Base-by-base conservation (phyloP, 2,888 invertebrate species). In the Perdita meconis region DNA sequence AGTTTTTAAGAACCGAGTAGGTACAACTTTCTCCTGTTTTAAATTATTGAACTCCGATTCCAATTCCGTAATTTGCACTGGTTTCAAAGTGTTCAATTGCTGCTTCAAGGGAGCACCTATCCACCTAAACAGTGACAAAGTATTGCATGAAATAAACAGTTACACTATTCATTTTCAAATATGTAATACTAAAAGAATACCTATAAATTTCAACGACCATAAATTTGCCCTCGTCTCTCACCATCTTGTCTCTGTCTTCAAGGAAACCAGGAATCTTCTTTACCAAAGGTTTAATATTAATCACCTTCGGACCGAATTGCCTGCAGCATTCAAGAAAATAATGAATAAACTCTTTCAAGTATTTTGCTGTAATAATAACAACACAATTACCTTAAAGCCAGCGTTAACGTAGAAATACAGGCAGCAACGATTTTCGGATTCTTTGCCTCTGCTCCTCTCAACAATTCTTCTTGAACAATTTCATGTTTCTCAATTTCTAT, bases 401-500 rank as follows among this genome's bases (percentile, higher is more conserved):
- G 94, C 26, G 96, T 96, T 6, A 97, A 92, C 0, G 96, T 95
- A 5, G 95, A 94, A 1, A 97, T 94, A 91, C 97, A 98, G 0
- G 97, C 98, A 0, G 97, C 94, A 0, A 98, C 97, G 75, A 98
- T 97, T 93, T 98, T 99, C 0, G 99, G 99, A 92, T 98, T 98
- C 92, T 99, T 99, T 86, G 97, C 97, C 53, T 97, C 97, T 93
- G 98, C 96, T 40, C 99, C 99, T 93, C 98, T 98, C 22, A 98
- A 93, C 1, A 99, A 93, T 92, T 98, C 98, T 83, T 99, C 99
- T 86, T 96, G 94, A 0, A 98, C 97, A 12, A 95, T 93, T 81
- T 99, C 99, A 77, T 97, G 96, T 91, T 98, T 98, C 90, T 99
- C 99, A 88, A 98, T 97, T 94, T 99, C 99, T 83, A 99, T 94